Conservation (phyloP, 23 tunicate species). For the Corella eumyota region DNA sequence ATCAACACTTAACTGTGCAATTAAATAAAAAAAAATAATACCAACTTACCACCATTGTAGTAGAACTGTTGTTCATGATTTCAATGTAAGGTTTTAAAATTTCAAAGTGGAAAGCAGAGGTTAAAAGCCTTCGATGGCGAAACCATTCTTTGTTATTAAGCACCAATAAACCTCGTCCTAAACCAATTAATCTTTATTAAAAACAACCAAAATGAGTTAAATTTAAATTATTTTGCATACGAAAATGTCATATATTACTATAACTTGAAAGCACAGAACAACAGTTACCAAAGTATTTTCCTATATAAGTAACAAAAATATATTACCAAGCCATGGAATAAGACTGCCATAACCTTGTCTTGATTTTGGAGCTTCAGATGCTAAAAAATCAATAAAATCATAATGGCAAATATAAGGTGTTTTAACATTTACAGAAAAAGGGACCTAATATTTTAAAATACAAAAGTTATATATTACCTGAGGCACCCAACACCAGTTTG, state of each 20-base stretch:
- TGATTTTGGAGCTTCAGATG: conserved; percentile 14
- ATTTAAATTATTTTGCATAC: too few relatives aligned
- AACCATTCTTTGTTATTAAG: conserved; percentile 40
- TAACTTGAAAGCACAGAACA: too few relatives aligned
- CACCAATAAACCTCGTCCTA: conserved; percentile 40
- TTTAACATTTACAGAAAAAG: too few relatives aligned
- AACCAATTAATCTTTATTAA: not conserved
- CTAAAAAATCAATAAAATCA: not conserved
- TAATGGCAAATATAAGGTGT: too few relatives aligned
- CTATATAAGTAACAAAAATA: too few relatives aligned
- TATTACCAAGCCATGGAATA: conserved; percentile 22
- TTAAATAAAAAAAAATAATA: too few relatives aligned
- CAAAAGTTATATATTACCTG: too few relatives aligned
- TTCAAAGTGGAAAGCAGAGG: conserved; percentile 67
- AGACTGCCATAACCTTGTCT: not conserved
- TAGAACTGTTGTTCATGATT: conserved; percentile 43
- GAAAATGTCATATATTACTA: too few relatives aligned
- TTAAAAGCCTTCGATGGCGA: conserved; percentile 58
- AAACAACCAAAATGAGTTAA: too few relatives aligned
- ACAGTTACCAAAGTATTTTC: too few relatives aligned
- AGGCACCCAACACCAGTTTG: conserved; percentile 26
- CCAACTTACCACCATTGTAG: conserved; percentile 30
- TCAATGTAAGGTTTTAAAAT: conserved; percentile 37
- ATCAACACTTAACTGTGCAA: too few relatives aligned
- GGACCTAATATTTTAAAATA: too few relatives aligned